phyloP scores from a whole-genome alignment of 2,797 vertebrate species.

The Enteromius argenteus region DNA sequence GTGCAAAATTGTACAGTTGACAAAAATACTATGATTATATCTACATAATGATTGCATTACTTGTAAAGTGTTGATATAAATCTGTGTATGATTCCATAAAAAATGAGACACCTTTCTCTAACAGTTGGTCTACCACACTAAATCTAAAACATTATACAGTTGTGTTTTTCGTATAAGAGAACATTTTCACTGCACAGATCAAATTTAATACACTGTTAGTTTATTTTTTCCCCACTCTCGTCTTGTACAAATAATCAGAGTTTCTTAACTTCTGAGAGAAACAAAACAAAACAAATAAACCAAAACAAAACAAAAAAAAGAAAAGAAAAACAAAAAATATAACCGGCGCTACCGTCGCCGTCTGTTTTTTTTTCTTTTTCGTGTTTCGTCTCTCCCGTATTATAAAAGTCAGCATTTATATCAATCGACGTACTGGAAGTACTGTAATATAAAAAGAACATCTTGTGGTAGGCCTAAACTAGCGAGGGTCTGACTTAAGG shows the following conservation, averaged over 20 bases:
- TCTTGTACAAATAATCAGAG: slow-evolving; percentile 88
- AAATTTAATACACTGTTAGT: slow-evolving; percentile 89
- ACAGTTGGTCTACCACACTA: slow-evolving; percentile 90
- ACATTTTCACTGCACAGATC: slow-evolving; percentile 94
- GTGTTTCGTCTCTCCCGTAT: slow-evolving; percentile 81
- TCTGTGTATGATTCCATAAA: slow-evolving; percentile 91
- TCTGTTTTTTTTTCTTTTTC: slow-evolving; percentile 66
- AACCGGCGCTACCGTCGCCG: slow-evolving; percentile 86
- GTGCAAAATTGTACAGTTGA: slow-evolving; percentile 90
- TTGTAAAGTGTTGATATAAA: slow-evolving; percentile 94
- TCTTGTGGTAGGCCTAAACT: slow-evolving; percentile 84
- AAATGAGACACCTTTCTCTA: slow-evolving; percentile 92
- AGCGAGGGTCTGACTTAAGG: slow-evolving; percentile 79
- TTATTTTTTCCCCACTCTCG: slow-evolving; percentile 72
- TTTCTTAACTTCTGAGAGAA: slow-evolving; percentile 87
- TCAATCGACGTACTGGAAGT: slow-evolving; percentile 94
- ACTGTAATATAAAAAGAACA: slow-evolving; percentile 91
- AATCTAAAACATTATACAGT: slow-evolving; percentile 91
- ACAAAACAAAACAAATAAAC: slow-evolving; percentile 77
- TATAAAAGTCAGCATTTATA: slow-evolving; percentile 97
- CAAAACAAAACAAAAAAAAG: slow-evolving; percentile 79
- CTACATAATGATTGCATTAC: slow-evolving; percentile 89
- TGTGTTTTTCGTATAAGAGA: slow-evolving; percentile 91
- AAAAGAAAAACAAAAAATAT: slow-evolving; percentile 88
- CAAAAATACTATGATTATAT: slow-evolving; percentile 87